Percentiles rank a stretch among this genome's conserved stretches.
Conservation (phyloP, 37 sponge, comb jelly and placozoan genomes). For the Beroe ovata region DNA sequence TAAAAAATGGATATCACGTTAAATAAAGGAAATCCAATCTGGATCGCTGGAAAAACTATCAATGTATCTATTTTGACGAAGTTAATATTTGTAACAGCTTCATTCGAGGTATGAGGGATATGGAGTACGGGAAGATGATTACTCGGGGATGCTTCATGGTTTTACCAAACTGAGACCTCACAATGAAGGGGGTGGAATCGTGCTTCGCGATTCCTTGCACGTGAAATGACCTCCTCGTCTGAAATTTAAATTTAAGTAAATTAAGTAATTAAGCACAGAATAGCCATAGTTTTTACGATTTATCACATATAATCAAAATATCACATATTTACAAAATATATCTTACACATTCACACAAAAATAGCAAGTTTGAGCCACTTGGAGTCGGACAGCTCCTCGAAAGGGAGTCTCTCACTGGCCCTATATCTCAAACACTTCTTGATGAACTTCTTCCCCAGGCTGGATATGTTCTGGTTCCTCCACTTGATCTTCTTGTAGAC, state of each 20-base stretch:
- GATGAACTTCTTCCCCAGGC: slow-evolving; percentile 22
- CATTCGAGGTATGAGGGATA: neutral
- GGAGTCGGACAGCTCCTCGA: neutral
- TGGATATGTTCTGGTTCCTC: slow-evolving; percentile 3
- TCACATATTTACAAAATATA: neutral
- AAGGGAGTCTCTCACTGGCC: neutral
- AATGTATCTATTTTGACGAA: too few relatives aligned
- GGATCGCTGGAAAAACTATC: too few relatives aligned
- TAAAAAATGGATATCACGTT: too few relatives aligned
- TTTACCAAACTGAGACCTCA: neutral
- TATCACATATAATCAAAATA: neutral
- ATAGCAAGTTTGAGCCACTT: slow-evolving; percentile 7
- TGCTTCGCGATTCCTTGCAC: neutral
- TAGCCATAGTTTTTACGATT: neutral
- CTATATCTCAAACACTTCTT: slow-evolving; percentile 12
- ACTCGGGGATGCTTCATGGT: neutral
- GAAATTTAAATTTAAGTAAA: slow-evolving; percentile 2
- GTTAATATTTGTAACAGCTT: too few relatives aligned
- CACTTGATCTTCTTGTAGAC: slow-evolving; percentile 6
- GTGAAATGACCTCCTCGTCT: neutral
- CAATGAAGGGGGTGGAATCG: neutral
- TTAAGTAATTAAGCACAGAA: neutral
- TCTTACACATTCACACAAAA: neutral
- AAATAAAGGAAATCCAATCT: too few relatives aligned
- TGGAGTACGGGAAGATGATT: neutral